A percentile compares a stretch with the other conserved stretches of the same genome.
phyloP scores from a whole-genome alignment of 2,797 vertebrate species.

The Notamacropus eugenii region DNA sequence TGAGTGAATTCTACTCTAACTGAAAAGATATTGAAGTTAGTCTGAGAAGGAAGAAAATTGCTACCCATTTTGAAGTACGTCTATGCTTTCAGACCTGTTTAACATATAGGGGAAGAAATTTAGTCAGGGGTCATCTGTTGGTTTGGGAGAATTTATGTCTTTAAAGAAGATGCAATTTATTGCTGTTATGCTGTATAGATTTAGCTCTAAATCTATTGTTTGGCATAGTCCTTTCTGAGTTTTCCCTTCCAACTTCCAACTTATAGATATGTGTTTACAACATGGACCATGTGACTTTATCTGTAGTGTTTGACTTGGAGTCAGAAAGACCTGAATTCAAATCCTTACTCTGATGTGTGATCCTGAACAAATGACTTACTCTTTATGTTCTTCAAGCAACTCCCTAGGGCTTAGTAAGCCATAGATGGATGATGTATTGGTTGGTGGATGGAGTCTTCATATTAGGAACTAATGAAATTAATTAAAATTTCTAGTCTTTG shows the following conservation, averaged over 20 bases:
- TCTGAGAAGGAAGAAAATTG: conserved; percentile 53
- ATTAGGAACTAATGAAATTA: neutral
- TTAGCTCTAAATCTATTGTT: neutral
- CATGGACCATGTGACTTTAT: neutral
- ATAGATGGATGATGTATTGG: neutral
- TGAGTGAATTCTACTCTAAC: conserved; percentile 43
- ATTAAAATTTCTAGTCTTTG: neutral
- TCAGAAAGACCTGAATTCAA: neutral
- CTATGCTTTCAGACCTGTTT: conserved; percentile 27
- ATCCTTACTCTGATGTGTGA: neutral
- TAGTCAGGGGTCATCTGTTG: neutral
- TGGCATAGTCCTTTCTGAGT: conserved; percentile 37
- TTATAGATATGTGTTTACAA: neutral
- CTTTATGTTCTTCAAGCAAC: neutral
- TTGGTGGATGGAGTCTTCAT: neutral
- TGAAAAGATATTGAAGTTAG: conserved; percentile 16
- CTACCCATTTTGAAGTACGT: conserved; percentile 31
- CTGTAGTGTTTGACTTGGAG: neutral
- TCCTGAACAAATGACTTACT: neutral
- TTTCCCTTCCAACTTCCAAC: conserved; percentile 33
- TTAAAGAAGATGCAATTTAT: conserved; percentile 1
- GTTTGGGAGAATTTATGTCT: conserved; percentile 43
- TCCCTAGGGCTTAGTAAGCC: neutral
- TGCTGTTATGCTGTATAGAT: neutral
- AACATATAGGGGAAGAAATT: conserved; percentile 38